Conservation (phyloP, 2,113 vertebrate species). For the Nibea albiflora region DNA sequence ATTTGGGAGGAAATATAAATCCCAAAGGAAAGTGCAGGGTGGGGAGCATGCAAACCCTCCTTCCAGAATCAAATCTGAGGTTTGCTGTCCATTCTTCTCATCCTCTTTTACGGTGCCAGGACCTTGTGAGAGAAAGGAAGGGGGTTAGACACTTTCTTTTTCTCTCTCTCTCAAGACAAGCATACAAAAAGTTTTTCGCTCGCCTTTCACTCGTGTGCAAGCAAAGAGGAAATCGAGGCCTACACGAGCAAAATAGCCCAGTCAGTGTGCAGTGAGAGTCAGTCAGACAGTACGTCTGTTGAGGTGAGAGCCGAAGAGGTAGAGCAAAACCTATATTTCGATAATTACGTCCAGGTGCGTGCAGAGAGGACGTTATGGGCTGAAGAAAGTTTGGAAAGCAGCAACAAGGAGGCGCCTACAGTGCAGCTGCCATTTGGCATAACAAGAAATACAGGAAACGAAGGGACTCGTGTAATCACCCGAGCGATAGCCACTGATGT, state of each 20-base stretch:
- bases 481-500: constrained; percentile 66
- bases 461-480: constrained; percentile 71
- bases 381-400: constrained; percentile 21
- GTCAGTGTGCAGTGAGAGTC: constrained; percentile 24
- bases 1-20: constrained; percentile 72
- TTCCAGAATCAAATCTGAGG: constrained; percentile 70
- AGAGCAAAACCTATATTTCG: not conserved
- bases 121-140: constrained; percentile 69
- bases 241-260: constrained; percentile 47
- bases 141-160: constrained; percentile 48
- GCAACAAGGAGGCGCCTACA: constrained; percentile 60
- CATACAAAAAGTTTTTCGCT: constrained; percentile 37
- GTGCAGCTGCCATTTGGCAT: constrained; percentile 76
- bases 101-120: constrained; percentile 65
- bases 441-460: constrained; percentile 88
- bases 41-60: constrained; percentile 64
- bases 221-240: constrained; percentile 77
- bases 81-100: constrained; percentile 69
- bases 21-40: constrained; percentile 74
- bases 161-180: constrained; percentile 6
- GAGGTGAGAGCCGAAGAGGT: not conserved
- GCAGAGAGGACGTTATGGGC: constrained; percentile 26
- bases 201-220: constrained; percentile 37
- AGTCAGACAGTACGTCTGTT: not conserved
- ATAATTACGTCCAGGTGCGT: constrained; percentile 18